Base-by-base conservation (phyloP, 1,140 invertebrate species). In the Homarus americanus region DNA sequence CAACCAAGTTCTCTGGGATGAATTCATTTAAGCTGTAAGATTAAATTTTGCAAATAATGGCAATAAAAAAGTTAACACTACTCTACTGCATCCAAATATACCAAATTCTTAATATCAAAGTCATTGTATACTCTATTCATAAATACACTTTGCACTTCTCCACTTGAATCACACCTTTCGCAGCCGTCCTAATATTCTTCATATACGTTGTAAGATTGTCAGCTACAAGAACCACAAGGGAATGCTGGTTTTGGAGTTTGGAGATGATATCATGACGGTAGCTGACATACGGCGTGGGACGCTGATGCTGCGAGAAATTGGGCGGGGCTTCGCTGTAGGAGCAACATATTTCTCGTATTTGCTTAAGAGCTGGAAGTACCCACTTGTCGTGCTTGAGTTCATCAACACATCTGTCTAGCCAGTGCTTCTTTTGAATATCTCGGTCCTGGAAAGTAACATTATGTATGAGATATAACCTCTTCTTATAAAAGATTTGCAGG, bases 281-380 rank as follows among this genome's bases (percentile, higher is more conserved):
- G 34, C 83, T 86, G 66, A 92, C 91, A 95, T 94, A 93, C 94
- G 94, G 66, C 93, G 94, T 38, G 36, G 91, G 87, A 34, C 92
- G 80, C 49, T 82, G 84, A 86, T 92, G 92, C 63, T 96, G 96
- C 69, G 94, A 95, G 94, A 95, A 96, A 94, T 95, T 97, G 94
- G 95, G 96, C 94, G 95, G 96, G 93, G 95, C 96, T 96, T 99
- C 98, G 32, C 94, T 93, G 94, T 99, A 99, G 82, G 99, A 95
- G 93, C 97, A 97, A 94, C 98, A 99, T 90, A 99, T 99, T 94
- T 99, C 98, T 53, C 97, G 96, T 93, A 99, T 99, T 94, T 99
- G 97, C 94, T 99, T 99, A 69, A 99, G 95, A 15, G 98, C 98
- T 38, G 98, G 98, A 92, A 99, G 94, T 12, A 98, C 98, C 98